phyloP scores from a whole-genome alignment of 1,140 invertebrate species.

The Rhagoletis pomonella region DNA sequence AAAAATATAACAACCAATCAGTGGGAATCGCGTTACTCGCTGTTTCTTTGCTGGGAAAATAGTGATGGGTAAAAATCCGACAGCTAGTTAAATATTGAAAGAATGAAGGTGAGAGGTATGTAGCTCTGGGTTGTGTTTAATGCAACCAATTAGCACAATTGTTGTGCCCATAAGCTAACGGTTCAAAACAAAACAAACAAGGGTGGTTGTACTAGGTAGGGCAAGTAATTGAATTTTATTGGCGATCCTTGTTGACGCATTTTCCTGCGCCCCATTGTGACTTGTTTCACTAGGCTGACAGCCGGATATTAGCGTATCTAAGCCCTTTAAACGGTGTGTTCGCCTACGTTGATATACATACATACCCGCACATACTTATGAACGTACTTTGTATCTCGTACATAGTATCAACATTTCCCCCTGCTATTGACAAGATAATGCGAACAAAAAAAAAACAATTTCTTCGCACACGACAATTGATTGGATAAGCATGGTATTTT shows the following conservation, averaged over 20 bases:
- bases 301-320: background rate
- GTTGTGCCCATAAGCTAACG: background rate
- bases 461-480: background rate
- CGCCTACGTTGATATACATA: background rate
- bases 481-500: background rate
- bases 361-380: background rate
- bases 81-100: background rate
- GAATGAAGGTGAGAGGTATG: background rate
- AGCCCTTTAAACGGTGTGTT: background rate
- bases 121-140: background rate
- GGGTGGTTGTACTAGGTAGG: background rate
- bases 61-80: background rate
- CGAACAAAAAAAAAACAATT: background rate
- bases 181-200: background rate
- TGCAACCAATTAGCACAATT: background rate
- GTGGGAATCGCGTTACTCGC: too few relatives aligned
- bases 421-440: background rate
- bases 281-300: background rate
- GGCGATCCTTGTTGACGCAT: background rate
- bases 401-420: background rate
- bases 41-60: too few relatives aligned
- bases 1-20: too few relatives aligned
- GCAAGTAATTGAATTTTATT: slow-evolving; percentile 14
- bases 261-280: background rate
- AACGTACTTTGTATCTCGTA: too few relatives aligned